Evolutionary conservation across 2,113 vertebrate genomes (phyloP).

Genomic region (Peromyscus leucopus): DNA sequence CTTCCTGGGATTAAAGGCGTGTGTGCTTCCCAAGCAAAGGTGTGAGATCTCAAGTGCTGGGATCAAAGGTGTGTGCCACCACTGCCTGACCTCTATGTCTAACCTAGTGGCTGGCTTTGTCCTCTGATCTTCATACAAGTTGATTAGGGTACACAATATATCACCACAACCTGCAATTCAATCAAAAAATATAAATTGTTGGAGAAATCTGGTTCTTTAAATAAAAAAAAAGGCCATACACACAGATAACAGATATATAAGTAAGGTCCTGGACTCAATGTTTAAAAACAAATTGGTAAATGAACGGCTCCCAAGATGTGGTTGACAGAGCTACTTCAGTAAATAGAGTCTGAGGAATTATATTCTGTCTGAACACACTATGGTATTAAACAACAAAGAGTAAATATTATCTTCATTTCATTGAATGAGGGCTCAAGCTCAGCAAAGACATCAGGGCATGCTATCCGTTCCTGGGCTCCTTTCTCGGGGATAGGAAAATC

Average conservation of each 20-base stretch:
- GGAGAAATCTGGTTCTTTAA: too few relatives aligned
- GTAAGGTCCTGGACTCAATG: not conserved
- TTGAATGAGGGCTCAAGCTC: not conserved
- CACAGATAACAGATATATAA: not conserved
- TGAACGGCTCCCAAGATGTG: not conserved
- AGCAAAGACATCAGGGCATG: not conserved
- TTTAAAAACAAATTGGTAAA: not conserved
- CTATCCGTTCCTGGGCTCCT: not conserved
- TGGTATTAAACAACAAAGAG: not conserved
- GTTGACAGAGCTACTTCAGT: not conserved
- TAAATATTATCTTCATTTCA: not conserved
- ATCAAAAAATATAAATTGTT: too few relatives aligned
- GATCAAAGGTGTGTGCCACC: too few relatives aligned
- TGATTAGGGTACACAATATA: too few relatives aligned
- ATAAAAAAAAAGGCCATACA: not conserved
- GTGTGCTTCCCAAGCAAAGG: too few relatives aligned
- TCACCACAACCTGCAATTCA: too few relatives aligned
- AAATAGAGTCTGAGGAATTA: slow-evolving; percentile 36
- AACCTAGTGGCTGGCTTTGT: too few relatives aligned
- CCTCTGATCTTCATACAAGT: too few relatives aligned
- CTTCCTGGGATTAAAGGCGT: too few relatives aligned
- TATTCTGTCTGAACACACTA: not conserved
- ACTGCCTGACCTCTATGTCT: too few relatives aligned
- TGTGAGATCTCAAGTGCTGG: too few relatives aligned
- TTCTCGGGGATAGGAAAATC: not conserved